phyloP scores from a whole-genome alignment of 2,888 invertebrate species.

The Meiosimyza platycephala region DNA sequence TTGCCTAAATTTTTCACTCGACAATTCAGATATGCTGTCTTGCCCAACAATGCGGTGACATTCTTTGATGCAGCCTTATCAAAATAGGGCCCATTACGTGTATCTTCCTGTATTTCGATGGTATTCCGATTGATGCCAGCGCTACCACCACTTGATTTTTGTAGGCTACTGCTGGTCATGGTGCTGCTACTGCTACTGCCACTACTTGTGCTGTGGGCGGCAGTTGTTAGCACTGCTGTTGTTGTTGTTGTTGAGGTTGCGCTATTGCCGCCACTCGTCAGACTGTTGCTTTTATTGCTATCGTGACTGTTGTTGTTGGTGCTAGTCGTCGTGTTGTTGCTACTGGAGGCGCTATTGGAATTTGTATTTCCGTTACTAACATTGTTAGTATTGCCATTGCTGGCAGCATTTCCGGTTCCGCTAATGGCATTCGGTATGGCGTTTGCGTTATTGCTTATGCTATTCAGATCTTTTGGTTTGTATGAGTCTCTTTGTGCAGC shows the following conservation, averaged over 20 bases:
- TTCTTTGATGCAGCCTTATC: conserved; percentile 80
- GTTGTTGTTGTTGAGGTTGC: conserved; percentile 32
- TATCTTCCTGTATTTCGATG: conserved; percentile 67
- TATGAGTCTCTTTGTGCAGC: conserved; percentile 65
- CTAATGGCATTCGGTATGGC: conserved; percentile 52
- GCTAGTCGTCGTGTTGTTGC: conserved; percentile 35
- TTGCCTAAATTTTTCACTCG: conserved; percentile 91
- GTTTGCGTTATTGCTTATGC: conserved; percentile 54
- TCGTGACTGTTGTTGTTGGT: conserved; percentile 27
- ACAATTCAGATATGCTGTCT: conserved; percentile 90
- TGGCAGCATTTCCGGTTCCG: conserved; percentile 41
- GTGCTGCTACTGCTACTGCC: conserved; percentile 42
- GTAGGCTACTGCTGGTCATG: conserved; percentile 51
- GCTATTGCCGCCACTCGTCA: conserved; percentile 33
- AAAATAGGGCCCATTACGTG: conserved; percentile 79
- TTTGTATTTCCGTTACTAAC: conserved; percentile 46
- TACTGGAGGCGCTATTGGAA: conserved; percentile 36
- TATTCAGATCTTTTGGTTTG: conserved; percentile 62
- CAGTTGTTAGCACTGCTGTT: conserved; percentile 32
- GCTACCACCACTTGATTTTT: conserved; percentile 47
- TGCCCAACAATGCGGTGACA: conserved; percentile 85
- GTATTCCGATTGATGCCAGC: conserved; percentile 58
- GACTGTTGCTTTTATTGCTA: conserved; percentile 23
- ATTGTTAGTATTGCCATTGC: conserved; percentile 52
- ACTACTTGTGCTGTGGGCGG: conserved; percentile 41